Evolutionary conservation across 2,113 vertebrate species (phyloP).

Genomic region (Verasper variegatus): DNA sequence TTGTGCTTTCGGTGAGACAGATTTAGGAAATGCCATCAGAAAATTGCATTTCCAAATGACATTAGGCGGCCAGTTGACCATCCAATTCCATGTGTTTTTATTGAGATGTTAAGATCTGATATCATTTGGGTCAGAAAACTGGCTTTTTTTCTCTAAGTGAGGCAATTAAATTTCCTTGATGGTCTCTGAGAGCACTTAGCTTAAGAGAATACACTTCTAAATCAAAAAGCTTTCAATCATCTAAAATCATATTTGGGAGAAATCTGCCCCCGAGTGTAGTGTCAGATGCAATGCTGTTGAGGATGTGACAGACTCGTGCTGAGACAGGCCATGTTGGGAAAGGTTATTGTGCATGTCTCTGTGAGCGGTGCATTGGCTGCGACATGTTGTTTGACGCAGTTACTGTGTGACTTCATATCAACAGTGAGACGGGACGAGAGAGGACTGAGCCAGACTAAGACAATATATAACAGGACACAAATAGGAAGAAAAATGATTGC

Average conservation of each 20-base stretch:
- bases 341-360: conserved; percentile 88
- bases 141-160: conserved; percentile 88
- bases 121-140: conserved; percentile 97
- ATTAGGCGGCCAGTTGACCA: conserved; percentile 95
- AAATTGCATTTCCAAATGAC: conserved; percentile 99
- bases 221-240: conserved; percentile 99
- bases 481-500: not conserved
- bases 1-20: conserved; percentile 90
- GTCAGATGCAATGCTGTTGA: conserved; percentile 91
- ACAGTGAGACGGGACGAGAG: conserved; percentile 32
- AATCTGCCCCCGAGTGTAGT: conserved; percentile 88
- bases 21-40: conserved; percentile 95
- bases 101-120: conserved; percentile 98
- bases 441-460: conserved; percentile 22
- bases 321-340: conserved; percentile 89
- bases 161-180: conserved; percentile 99
- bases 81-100: conserved; percentile 98
- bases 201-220: conserved; percentile 99
- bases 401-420: conserved; percentile 67
- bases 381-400: conserved; percentile 88
- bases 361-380: conserved; percentile 85
- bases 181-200: conserved; percentile 98
- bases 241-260: conserved; percentile 96
- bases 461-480: conserved; percentile 13
- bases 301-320: conserved; percentile 90